These are phyloP conservation scores for Pentalonia nigronervosa DNA, from an alignment of 1,140 invertebrate species.

Conservation along the genomic window DNA sequence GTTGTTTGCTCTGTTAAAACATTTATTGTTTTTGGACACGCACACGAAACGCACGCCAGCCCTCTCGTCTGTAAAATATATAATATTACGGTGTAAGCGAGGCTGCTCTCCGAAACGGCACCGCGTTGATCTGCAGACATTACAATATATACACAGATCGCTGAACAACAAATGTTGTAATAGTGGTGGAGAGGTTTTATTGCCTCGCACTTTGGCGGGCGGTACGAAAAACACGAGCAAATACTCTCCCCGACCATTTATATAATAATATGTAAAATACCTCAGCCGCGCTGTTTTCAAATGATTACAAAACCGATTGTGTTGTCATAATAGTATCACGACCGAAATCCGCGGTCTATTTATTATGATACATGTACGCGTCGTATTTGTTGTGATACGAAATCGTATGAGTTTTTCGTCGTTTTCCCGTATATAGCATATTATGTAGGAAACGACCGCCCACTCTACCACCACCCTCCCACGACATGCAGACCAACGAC, in stretches of 20 bases:
- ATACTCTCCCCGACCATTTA: not conserved
- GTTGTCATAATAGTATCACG: not conserved
- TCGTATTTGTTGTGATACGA: not conserved
- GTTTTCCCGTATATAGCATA: not conserved
- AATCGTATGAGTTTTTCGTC: not conserved
- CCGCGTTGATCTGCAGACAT: not conserved
- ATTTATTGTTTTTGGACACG: constrained; percentile 20
- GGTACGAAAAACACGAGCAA: not conserved
- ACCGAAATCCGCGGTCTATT: not conserved
- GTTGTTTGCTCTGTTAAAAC: constrained; percentile 29
- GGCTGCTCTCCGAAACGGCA: not conserved
- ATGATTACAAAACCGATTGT: not conserved
- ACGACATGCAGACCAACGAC: not conserved
- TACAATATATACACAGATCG: not conserved
- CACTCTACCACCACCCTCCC: not conserved
- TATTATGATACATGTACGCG: not conserved
- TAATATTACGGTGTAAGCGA: not conserved
- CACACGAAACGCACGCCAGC: not conserved
- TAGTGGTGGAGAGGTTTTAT: not conserved
- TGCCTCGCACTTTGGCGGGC: not conserved
- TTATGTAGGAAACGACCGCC: not conserved
- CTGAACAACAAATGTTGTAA: not conserved
- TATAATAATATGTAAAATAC: too few relatives aligned
- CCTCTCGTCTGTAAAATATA: not conserved
- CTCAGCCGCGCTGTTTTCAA: not conserved